Percentiles rank a stretch among this genome's conserved stretches.
phyloP scores from a whole-genome alignment of 92 coral and sea anemone species.

The Meandrina meandrites region DNA sequence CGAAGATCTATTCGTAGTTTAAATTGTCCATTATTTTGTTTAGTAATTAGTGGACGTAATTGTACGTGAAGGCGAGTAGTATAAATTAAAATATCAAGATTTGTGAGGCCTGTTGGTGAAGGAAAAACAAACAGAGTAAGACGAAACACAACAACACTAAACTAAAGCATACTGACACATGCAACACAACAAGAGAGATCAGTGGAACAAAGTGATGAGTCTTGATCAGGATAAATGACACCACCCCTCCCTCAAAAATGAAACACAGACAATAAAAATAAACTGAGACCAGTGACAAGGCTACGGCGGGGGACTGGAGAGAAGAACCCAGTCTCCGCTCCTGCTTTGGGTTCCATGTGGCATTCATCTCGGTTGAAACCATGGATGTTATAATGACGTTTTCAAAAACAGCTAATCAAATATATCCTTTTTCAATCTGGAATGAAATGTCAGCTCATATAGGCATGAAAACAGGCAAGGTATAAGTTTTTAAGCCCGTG shows the following conservation, averaged over 20 bases:
- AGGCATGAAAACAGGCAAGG: not conserved
- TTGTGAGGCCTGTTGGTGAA: not conserved
- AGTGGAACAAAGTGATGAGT: not conserved
- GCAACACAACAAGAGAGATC: not conserved
- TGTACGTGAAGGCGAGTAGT: not conserved
- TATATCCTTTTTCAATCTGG: not conserved
- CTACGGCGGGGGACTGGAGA: too few species aligned
- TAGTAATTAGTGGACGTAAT: not conserved
- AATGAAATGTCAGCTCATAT: not conserved
- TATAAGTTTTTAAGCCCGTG: not conserved
- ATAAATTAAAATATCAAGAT: not conserved
- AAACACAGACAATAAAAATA: not conserved
- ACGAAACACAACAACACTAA: not conserved
- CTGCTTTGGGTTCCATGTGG: not conserved
- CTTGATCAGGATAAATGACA: not conserved
- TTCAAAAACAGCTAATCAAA: not conserved
- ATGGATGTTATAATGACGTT: not conserved
- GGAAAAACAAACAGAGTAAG: not conserved
- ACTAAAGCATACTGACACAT: not conserved
- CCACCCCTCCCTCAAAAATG: not conserved
- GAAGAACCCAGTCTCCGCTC: not conserved
- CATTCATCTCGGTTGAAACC: not conserved
- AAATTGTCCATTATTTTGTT: not conserved
- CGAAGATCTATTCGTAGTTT: not conserved
- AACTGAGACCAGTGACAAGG: too few species aligned